Percentiles rank a stretch among this genome's conserved stretches.
Conservation (phyloP, 2,888 invertebrate species). For the Drosophila fulvimacula region DNA sequence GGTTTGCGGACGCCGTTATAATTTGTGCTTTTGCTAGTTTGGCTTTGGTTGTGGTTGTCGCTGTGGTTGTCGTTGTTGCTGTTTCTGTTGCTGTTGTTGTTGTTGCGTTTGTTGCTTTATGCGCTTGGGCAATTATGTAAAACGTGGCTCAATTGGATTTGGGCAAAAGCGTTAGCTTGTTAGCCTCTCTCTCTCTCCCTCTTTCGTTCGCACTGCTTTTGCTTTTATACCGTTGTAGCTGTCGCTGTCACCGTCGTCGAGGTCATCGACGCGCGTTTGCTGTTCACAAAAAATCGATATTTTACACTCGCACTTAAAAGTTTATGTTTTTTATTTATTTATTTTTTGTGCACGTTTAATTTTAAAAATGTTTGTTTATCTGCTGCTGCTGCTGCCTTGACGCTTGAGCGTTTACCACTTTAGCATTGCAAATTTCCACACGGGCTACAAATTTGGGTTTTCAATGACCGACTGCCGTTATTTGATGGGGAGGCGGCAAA, state of each 20-base stretch:
- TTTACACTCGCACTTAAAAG: slow-evolving; percentile 44
- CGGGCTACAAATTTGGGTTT: slow-evolving; percentile 21
- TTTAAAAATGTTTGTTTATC: slow-evolving; percentile 13
- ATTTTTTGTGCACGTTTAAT: slow-evolving; percentile 21
- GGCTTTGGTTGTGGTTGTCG: slow-evolving; percentile 33
- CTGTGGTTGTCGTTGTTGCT: slow-evolving; percentile 33
- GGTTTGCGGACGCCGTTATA: slow-evolving; percentile 62
- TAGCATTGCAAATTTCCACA: slow-evolving; percentile 33
- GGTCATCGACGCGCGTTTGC: slow-evolving; percentile 70
- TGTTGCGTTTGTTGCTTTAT: slow-evolving; percentile 46
- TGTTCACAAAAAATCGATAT: slow-evolving; percentile 68
- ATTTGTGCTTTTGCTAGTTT: slow-evolving; percentile 49
- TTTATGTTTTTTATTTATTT: slow-evolving; percentile 25
- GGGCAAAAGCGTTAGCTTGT: slow-evolving; percentile 38
- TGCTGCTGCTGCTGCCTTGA: slow-evolving; percentile 33
- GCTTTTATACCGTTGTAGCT: slow-evolving; percentile 36
- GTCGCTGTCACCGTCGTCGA: slow-evolving; percentile 52
- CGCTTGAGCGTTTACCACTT: slow-evolving; percentile 19
- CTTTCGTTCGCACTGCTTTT: slow-evolving; percentile 28
- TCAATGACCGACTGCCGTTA: slow-evolving; percentile 49
- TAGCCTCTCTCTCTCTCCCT: slow-evolving; percentile 23
- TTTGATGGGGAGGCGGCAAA: slow-evolving; percentile 29
- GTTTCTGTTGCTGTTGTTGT: slow-evolving; percentile 31
- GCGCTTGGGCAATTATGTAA: slow-evolving; percentile 71
- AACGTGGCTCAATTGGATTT: slow-evolving; percentile 66